Conservation (phyloP, 2,888 invertebrate genomes). For the Ceriagrion tenellum region DNA sequence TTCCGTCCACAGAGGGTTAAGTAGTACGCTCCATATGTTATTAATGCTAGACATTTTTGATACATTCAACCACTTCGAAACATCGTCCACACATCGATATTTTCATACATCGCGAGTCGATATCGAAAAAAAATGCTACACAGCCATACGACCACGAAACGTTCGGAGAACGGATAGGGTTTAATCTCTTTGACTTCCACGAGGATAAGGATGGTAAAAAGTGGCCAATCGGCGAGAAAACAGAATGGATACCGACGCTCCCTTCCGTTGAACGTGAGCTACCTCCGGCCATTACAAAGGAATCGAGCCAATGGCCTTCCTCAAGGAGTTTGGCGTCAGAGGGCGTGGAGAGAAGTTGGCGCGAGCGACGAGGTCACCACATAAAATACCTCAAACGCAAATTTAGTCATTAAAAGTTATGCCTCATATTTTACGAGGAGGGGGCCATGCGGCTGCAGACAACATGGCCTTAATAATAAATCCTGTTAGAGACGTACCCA, state of each 20-base stretch:
- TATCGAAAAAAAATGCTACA: not conserved
- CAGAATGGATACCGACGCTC: not conserved
- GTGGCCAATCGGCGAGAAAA: not conserved
- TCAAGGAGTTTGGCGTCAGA: not conserved
- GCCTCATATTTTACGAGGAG: not conserved
- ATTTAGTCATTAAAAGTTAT: constrained; percentile 32
- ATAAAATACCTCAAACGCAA: constrained; percentile 26
- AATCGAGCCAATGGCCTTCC: not conserved
- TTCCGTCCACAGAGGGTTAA: no score
- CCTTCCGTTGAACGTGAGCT: no score
- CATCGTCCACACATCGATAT: no score
- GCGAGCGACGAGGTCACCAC: not conserved
- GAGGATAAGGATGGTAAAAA: not conserved
- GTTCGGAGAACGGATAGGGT: not conserved
- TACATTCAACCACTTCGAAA: no score
- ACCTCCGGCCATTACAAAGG: no score
- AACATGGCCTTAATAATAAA: not conserved
- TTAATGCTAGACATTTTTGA: no score
- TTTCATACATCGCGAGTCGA: no score
- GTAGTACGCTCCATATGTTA: no score
- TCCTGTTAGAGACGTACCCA: not conserved
- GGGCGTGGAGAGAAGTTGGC: not conserved
- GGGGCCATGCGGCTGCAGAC: not conserved
- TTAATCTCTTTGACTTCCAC: not conserved
- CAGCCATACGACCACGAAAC: not conserved